Evolutionary conservation across 2,797 vertebrate species (phyloP).

Genomic region (Tarsius wallacei): DNA sequence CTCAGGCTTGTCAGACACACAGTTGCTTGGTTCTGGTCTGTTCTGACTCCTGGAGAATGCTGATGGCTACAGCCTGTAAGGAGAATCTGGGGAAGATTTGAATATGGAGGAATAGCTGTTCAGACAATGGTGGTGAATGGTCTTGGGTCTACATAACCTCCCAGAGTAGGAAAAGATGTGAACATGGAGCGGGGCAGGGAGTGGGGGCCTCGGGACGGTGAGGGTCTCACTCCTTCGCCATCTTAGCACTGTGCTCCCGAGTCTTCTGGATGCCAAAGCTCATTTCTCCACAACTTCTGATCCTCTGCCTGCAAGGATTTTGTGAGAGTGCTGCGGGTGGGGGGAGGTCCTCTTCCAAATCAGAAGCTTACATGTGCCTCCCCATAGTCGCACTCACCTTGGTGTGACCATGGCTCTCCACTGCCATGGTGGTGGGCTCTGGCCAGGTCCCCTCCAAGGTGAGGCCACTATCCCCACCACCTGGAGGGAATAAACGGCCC

Average conservation of each 20-base stretch:
- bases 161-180: neutral
- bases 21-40: neutral
- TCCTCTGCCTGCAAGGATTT: neutral
- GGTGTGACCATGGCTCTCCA: rapidly evolving
- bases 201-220: neutral
- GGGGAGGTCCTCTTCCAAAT: neutral
- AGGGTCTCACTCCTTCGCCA: too few species aligned
- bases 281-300: too few species aligned
- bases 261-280: too few species aligned
- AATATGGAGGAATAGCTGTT: neutral
- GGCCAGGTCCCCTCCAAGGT: neutral
- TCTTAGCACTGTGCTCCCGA: too few species aligned
- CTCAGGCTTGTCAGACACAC: neutral
- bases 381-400: neutral
- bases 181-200: neutral
- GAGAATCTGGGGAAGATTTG: neutral
- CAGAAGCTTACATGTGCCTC: neutral
- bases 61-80: neutral
- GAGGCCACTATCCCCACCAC: too few species aligned
- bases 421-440: neutral
- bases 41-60: neutral
- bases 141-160: neutral
- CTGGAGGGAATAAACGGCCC: too few species aligned
- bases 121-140: too few species aligned
- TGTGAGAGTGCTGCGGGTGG: rapidly evolving